Conservation (phyloP, 2,888 invertebrate genomes). For the Tromatobia lineatoria region DNA sequence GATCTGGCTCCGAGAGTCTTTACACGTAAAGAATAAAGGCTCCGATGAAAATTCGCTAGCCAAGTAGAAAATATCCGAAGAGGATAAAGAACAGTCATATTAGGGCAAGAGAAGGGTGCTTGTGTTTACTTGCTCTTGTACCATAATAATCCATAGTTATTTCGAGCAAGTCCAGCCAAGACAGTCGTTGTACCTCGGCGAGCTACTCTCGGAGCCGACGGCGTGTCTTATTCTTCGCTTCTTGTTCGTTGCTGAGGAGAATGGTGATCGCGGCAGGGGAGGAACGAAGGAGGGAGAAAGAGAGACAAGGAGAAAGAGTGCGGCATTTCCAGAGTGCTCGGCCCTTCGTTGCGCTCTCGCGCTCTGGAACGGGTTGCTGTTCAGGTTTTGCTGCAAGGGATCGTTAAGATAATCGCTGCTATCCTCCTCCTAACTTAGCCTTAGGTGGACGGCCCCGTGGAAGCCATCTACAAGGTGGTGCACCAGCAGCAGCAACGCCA, state of each 20-base stretch:
- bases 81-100: constrained; percentile 21
- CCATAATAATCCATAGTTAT: constrained; percentile 51
- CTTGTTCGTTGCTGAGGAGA: constrained; percentile 48
- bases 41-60: constrained; percentile 13
- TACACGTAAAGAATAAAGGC: too few relatives aligned
- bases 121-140: constrained; percentile 19
- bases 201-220: neutral
- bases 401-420: constrained; percentile 85
- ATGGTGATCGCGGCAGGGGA: constrained; percentile 34
- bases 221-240: constrained; percentile 34
- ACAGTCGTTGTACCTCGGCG: neutral
- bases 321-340: constrained; percentile 61
- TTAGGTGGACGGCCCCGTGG: constrained; percentile 75
- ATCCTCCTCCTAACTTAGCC: constrained; percentile 84
- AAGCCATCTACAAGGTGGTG: constrained; percentile 41
- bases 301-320: constrained; percentile 41
- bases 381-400: constrained; percentile 85
- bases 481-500: neutral
- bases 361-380: constrained; percentile 82
- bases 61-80: neutral
- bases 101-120: constrained; percentile 37
- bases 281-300: constrained; percentile 64
- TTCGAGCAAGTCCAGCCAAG: constrained; percentile 44
- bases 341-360: constrained; percentile 66
- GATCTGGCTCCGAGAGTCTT: too few relatives aligned